phyloP scores from a whole-genome alignment of 2,888 invertebrate genomes.

The Perizoma affinitatum region DNA sequence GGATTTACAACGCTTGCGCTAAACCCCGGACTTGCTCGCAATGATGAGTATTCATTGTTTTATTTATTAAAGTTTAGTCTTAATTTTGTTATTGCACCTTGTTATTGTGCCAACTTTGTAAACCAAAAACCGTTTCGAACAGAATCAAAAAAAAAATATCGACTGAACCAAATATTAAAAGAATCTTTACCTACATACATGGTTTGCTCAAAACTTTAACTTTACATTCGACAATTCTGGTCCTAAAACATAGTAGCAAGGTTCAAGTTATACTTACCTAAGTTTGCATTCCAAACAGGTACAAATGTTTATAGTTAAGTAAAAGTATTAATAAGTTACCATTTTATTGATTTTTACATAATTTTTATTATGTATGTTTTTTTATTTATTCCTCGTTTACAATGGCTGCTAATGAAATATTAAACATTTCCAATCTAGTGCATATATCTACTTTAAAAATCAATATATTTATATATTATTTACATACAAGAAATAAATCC shows the following conservation, averaged over 20 bases:
- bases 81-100: constrained; percentile 53
- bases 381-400: constrained; percentile 21
- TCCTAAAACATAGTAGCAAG: not conserved
- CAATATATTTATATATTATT: not conserved
- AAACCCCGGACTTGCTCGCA: constrained; percentile 78
- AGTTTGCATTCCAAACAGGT: constrained; percentile 46
- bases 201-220: not conserved
- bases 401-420: constrained; percentile 29
- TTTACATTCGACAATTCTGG: no score
- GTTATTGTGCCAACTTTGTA: constrained; percentile 40
- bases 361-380: constrained; percentile 20
- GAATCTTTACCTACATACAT: not conserved
- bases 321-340: constrained; percentile 65
- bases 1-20: constrained; percentile 75
- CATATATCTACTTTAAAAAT: not conserved
- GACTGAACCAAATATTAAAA: constrained; percentile 1
- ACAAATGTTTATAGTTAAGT: constrained; percentile 46
- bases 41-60: constrained; percentile 83
- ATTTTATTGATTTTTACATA: constrained; percentile 44
- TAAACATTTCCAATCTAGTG: not conserved
- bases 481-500: not conserved
- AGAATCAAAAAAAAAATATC: constrained; percentile 2
- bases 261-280: not conserved
- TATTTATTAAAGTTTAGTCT: constrained; percentile 64
- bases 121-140: constrained; percentile 33